These are phyloP conservation scores for Sylvia borin DNA, from an alignment of 2,797 vertebrate genomes.

Conservation along the genomic window DNA sequence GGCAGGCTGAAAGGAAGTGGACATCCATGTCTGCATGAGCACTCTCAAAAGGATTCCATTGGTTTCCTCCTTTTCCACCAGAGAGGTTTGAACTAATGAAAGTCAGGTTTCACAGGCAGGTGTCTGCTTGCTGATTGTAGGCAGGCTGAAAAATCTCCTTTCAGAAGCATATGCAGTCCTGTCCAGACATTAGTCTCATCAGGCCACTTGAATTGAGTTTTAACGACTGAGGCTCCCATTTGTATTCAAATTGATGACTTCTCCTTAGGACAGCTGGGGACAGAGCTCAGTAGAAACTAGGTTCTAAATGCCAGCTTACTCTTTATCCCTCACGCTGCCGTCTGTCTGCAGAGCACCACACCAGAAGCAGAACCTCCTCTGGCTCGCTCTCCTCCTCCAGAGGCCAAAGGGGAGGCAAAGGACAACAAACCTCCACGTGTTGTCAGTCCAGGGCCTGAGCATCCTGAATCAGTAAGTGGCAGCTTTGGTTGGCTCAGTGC, in stretches of 20 bases:
- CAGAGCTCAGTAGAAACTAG: background rate
- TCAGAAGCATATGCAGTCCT: background rate
- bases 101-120: background rate
- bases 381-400: constrained; percentile 91
- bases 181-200: background rate
- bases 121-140: background rate
- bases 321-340: background rate
- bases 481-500: background rate
- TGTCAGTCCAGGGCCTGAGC: constrained; percentile 91
- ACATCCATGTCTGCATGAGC: background rate
- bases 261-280: background rate
- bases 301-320: background rate
- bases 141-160: background rate
- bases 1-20: background rate
- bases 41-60: background rate
- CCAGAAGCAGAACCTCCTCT: constrained; percentile 90
- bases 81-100: background rate
- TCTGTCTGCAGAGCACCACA: constrained; percentile 84
- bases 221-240: background rate
- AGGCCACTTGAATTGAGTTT: background rate
- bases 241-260: background rate
- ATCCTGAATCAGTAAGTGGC: constrained; percentile 90
- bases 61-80: background rate
- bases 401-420: constrained; percentile 90
- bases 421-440: constrained; percentile 88